Evolutionary conservation across 1,140 invertebrate species (phyloP).

Genomic region (Nasonia giraulti): DNA sequence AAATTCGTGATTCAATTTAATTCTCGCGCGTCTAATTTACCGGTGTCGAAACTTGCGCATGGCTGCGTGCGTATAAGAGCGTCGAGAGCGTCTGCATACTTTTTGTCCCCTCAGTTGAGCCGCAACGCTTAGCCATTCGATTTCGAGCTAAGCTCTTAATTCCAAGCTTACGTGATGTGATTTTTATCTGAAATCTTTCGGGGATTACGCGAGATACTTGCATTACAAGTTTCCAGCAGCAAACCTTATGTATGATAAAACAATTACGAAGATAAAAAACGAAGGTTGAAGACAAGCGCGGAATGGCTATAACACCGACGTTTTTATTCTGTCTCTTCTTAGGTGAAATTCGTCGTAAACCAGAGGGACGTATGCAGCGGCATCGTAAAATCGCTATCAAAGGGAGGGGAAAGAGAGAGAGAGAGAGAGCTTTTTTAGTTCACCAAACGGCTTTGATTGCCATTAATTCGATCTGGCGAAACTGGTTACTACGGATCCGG

Average conservation of each 20-base stretch:
- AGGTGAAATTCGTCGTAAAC: not conserved
- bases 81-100: not conserved
- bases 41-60: not conserved
- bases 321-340: not conserved
- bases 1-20: not conserved
- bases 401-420: not conserved
- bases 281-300: not conserved
- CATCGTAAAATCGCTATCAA: not conserved
- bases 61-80: not conserved
- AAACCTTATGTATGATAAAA: constrained; percentile 18
- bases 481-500: constrained; percentile 32
- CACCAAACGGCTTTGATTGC: constrained; percentile 23
- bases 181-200: constrained; percentile 35
- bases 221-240: not conserved
- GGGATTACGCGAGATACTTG: constrained; percentile 13
- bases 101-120: not conserved
- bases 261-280: constrained; percentile 19
- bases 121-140: constrained; percentile 33
- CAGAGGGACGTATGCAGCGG: not conserved
- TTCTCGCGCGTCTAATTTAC: not conserved
- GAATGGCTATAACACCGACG: no score
- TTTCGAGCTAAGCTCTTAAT: constrained; percentile 36
- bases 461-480: constrained; percentile 34
- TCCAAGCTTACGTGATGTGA: constrained; percentile 35
- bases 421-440: not conserved